A percentile compares a stretch with the other conserved stretches of the same genome.
These are phyloP conservation scores for Lepisosteus osseus DNA, from an alignment of 2,113 vertebrate genomes.

Conservation along the genomic window DNA sequence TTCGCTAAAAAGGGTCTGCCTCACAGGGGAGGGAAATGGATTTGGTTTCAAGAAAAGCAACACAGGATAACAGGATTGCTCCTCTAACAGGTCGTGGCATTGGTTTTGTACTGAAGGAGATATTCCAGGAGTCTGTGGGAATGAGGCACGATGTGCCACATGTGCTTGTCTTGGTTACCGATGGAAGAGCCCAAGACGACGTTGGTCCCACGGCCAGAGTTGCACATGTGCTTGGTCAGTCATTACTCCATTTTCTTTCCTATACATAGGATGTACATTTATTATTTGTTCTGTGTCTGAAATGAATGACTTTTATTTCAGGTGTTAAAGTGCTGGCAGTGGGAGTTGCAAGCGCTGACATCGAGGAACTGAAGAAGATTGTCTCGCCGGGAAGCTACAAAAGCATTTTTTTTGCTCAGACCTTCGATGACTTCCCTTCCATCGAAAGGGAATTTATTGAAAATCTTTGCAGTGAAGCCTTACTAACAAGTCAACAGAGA, in stretches of 20 bases:
- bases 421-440: constrained; percentile 74
- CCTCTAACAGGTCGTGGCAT: constrained; percentile 71
- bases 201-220: constrained; percentile 73
- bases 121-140: constrained; percentile 76
- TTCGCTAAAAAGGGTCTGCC: no score
- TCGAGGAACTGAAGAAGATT: constrained; percentile 69
- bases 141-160: constrained; percentile 74
- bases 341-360: constrained; percentile 76
- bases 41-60: not conserved
- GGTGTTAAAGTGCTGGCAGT: constrained; percentile 77
- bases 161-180: constrained; percentile 76
- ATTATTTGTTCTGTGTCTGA: not conserved
- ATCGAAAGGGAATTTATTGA: constrained; percentile 76
- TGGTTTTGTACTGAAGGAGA: constrained; percentile 70
- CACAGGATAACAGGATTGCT: not conserved
- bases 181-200: constrained; percentile 81
- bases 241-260: not conserved
- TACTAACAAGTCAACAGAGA: constrained; percentile 50
- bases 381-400: constrained; percentile 65
- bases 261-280: not conserved
- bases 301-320: constrained; percentile 38
- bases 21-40: no score
- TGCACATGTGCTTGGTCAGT: constrained; percentile 72
- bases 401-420: constrained; percentile 70
- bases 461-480: constrained; percentile 64